Base-by-base conservation (phyloP, 1,140 invertebrate genomes). In the Papilio polyxenes region DNA sequence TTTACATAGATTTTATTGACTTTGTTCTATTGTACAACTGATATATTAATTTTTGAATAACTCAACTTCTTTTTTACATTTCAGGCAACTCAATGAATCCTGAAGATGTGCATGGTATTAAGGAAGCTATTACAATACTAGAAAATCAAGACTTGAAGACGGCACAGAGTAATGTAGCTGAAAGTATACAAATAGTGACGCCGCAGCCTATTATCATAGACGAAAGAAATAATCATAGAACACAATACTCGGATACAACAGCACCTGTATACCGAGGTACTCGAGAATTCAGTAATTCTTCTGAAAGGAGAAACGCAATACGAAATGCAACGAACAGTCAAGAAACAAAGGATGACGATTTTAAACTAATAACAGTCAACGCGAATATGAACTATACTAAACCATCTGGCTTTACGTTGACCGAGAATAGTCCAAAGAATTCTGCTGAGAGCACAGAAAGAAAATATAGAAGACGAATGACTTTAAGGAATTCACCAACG, bases 81-180 rank as follows among this genome's bases (percentile, higher is more conserved):
- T 23, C 90, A 91, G 93, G 88, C 69, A 91, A 85, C 62, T 85
- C 88, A 40, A 84, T 86, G 62, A 93, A 93, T 59, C 92, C 93
- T 51, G 94, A 95, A 90, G 93, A 94, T 49, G 89, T 90, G 23
- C 89, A 91, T 53, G 94, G 94, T 11, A 90, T 95, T 8, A 94
- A 94, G 88, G 91, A 95, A 86, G 94, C 94, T 20, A 94, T 95
- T 62, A 89, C 92, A 48, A 95, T 95, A 76, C 84, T 95, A 75
- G 92, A 94, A 86, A 93, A 92, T 79, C 94, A 95, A 84, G 89
- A 94, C 37, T 81, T 80, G 0, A 87, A 86, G 59, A 77, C 88
- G 9, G 85, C 83, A 84, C 81, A 85, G 51, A 84, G 74, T 40
- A 84, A 75, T 75, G 82, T 82, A 11, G 81, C 79, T n/a, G 84